A percentile compares a stretch with the other conserved stretches of the same genome.
phyloP scores from a whole-genome alignment of 2,888 invertebrate genomes.

The Cephus pygmeus region DNA sequence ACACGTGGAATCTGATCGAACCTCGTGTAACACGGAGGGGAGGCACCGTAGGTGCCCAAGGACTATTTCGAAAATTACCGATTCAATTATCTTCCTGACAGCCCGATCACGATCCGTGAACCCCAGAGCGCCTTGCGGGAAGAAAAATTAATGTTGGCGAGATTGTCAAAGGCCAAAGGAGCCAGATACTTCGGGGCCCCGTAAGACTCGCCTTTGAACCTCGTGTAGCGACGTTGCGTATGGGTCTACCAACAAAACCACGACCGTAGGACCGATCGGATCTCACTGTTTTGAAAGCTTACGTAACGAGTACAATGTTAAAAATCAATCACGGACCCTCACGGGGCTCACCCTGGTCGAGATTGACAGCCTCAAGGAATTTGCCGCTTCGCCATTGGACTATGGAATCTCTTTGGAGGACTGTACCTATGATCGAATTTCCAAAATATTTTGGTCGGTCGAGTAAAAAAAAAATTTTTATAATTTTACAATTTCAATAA shows the following conservation, averaged over 20 bases:
- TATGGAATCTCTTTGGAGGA: background rate
- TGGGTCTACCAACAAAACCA: background rate
- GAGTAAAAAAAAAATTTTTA: background rate
- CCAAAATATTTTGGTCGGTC: background rate
- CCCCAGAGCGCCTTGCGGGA: background rate
- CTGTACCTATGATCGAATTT: background rate
- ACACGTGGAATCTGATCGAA: background rate
- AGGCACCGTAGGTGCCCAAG: background rate
- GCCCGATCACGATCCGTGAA: background rate
- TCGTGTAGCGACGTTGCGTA: background rate
- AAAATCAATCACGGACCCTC: slow-evolving; percentile 6
- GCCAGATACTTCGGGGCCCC: no score
- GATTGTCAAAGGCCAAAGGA: slow-evolving; percentile 21
- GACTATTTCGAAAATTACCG: slow-evolving; percentile 1
- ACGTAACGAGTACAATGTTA: slow-evolving; percentile 6
- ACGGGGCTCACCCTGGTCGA: background rate
- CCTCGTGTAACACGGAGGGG: background rate
- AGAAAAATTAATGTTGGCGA: slow-evolving; percentile 20
- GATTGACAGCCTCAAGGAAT: background rate
- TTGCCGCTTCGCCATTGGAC: background rate
- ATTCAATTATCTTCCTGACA: slow-evolving; percentile 5
- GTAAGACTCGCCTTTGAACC: background rate
- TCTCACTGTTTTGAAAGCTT: slow-evolving; percentile 9
- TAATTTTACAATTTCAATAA: background rate
- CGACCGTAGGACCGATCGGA: background rate